Evolutionary conservation across 2,113 vertebrate species (phyloP).

Genomic region (Nesoenas mayeri): DNA sequence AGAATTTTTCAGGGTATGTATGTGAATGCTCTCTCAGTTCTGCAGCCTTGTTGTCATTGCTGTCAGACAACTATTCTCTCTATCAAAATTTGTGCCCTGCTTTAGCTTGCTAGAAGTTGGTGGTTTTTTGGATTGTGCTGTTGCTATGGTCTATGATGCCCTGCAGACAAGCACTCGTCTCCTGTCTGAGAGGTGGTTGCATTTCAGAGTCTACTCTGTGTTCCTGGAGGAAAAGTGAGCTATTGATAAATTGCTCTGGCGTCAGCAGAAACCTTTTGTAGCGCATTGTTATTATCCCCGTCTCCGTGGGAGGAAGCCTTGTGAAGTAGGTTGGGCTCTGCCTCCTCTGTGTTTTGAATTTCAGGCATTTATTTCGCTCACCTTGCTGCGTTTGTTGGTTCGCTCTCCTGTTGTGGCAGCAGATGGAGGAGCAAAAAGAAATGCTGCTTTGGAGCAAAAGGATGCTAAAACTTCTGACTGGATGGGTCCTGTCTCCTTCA

Average conservation of each 20-base stretch:
- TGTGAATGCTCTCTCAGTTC: background rate
- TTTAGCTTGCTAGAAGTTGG: background rate
- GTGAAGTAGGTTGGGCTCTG: background rate
- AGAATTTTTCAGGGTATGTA: background rate
- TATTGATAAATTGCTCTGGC: background rate
- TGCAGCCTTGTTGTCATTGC: background rate
- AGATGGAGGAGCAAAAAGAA: background rate
- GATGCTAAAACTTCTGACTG: background rate
- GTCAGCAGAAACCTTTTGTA: constrained; percentile 9
- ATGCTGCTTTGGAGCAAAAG: background rate
- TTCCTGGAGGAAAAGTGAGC: background rate
- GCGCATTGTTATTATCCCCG: accelerated
- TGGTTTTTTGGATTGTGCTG: background rate
- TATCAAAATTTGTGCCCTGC: background rate
- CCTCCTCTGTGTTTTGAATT: background rate
- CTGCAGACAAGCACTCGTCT: background rate
- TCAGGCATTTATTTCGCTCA: background rate
- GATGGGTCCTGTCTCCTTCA: background rate
- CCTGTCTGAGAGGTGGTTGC: background rate
- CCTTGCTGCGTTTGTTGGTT: background rate
- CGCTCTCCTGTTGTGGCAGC: background rate
- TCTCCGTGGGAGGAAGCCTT: background rate
- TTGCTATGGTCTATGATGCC: background rate
- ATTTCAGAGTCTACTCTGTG: background rate
- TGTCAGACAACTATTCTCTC: background rate